Conservation (phyloP, 2,888 invertebrate genomes). For the Argyresthia albistria region DNA sequence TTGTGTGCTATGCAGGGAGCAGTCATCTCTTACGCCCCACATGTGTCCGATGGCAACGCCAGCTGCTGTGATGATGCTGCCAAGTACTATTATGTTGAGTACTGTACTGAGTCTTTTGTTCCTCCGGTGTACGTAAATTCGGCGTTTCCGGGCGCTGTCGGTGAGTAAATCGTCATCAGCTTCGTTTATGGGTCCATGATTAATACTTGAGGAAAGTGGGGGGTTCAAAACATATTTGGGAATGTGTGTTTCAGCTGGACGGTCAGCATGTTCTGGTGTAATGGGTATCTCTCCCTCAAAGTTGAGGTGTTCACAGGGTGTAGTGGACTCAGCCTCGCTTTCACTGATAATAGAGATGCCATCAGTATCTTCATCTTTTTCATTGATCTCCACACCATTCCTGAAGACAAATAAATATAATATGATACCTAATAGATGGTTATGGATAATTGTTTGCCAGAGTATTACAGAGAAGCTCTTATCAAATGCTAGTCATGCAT, state of each 20-base stretch:
- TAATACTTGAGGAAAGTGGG: conserved; percentile 21
- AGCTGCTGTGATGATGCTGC: conserved; percentile 61
- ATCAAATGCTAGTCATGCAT: too few species aligned
- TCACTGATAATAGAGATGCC: conserved; percentile 66
- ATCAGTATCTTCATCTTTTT: conserved; percentile 66
- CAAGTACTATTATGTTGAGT: conserved; percentile 58
- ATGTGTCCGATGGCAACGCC: conserved; percentile 65
- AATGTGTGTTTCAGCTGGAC: conserved; percentile 22
- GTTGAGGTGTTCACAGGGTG: conserved; percentile 27
- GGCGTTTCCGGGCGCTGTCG: conserved; percentile 40
- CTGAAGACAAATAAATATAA: conserved; percentile 19
- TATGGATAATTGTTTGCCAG: too few species aligned
- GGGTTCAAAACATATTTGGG: conserved; percentile 25
- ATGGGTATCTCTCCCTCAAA: conserved; percentile 20
- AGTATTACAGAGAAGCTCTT: too few species aligned
- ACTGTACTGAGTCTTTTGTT: conserved; percentile 61
- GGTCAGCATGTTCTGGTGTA: conserved; percentile 21
- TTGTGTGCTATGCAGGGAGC: conserved; percentile 38
- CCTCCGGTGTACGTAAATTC: conserved; percentile 60
- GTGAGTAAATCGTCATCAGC: conserved; percentile 35
- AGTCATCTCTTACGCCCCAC: conserved; percentile 64
- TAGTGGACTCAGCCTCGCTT: conserved; percentile 47
- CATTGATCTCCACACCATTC: conserved; percentile 24
- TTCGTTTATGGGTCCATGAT: conserved; percentile 10
- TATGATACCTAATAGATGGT: not conserved